Conservation (phyloP, 2,888 invertebrate genomes). For the Limnephilus rhombicus region DNA sequence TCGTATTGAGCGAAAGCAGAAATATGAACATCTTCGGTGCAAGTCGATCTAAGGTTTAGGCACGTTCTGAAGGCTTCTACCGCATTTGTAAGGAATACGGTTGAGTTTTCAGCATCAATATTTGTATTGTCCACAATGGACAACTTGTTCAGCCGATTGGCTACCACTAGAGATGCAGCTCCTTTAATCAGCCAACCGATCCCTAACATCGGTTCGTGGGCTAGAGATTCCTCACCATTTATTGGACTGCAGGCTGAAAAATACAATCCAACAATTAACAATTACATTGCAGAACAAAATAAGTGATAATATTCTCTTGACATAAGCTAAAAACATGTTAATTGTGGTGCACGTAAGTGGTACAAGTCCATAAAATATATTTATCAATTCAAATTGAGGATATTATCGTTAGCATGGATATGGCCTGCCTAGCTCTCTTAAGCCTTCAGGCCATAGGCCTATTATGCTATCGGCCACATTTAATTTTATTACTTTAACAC, state of each 20-base stretch:
- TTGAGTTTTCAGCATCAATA: conserved; percentile 32
- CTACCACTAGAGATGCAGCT: conserved; percentile 73
- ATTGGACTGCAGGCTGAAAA: conserved; percentile 66
- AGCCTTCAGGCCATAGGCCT: background rate
- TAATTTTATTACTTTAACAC: background rate
- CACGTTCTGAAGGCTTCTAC: conserved; percentile 71
- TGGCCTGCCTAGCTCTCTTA: background rate
- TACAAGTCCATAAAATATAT: too few relatives aligned
- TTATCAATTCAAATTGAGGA: too few relatives aligned
- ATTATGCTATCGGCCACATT: background rate
- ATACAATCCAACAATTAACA: background rate
- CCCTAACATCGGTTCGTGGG: conserved; percentile 78
- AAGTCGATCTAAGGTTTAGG: conserved; percentile 69
- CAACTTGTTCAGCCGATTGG: conserved; percentile 64
- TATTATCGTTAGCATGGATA: background rate
- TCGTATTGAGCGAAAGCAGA: conserved; percentile 83
- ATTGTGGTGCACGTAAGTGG: too few relatives aligned
- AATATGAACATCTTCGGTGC: conserved; percentile 76
- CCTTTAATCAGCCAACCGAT: conserved; percentile 77
- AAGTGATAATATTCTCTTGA: too few relatives aligned
- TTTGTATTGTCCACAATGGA: conserved; percentile 12
- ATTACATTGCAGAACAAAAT: too few relatives aligned
- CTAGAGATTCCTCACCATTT: conserved; percentile 70
- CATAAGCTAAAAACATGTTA: too few relatives aligned
- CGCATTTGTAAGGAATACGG: conserved; percentile 68